Conservation (phyloP, 92 coral and sea anemone species). For the Nematostella vectensis region DNA sequence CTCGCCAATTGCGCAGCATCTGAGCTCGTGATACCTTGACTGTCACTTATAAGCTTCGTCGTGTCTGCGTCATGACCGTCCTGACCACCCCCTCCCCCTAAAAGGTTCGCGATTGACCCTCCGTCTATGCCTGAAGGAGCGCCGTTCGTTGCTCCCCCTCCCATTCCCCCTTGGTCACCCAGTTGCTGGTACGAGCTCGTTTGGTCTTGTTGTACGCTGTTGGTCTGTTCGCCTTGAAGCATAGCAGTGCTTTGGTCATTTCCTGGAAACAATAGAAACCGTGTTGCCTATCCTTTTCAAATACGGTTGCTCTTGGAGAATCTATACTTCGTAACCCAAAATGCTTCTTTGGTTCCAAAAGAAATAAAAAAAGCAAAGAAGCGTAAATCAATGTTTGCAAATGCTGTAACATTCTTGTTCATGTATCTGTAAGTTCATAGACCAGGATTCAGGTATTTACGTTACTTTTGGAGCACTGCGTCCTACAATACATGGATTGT, state of each 20-base stretch:
- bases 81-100: background rate
- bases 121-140: conserved; percentile 5
- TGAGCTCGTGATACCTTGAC: conserved; percentile 16
- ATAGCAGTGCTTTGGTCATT: conserved; percentile 1
- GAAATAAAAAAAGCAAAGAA: too few relatives aligned
- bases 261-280: background rate
- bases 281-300: too few relatives aligned
- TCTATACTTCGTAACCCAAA: too few relatives aligned
- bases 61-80: conserved; percentile 13
- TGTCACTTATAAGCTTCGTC: conserved; percentile 12
- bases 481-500: too few relatives aligned
- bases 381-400: too few relatives aligned
- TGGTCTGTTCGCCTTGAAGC: background rate
- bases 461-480: too few relatives aligned
- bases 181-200: conserved; percentile 6
- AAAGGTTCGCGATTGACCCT: conserved; percentile 19
- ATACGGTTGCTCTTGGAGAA: too few relatives aligned
- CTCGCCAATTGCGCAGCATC: conserved; percentile 31
- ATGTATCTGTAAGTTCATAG: too few relatives aligned
- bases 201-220: conserved; percentile 12
- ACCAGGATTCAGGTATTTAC: too few relatives aligned
- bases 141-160: conserved; percentile 8
- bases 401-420: too few relatives aligned
- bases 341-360: too few relatives aligned
- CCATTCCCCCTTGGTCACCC: conserved; percentile 14